phyloP scores from a whole-genome alignment of 1,140 invertebrate species.

The Heliconius hermathena region DNA sequence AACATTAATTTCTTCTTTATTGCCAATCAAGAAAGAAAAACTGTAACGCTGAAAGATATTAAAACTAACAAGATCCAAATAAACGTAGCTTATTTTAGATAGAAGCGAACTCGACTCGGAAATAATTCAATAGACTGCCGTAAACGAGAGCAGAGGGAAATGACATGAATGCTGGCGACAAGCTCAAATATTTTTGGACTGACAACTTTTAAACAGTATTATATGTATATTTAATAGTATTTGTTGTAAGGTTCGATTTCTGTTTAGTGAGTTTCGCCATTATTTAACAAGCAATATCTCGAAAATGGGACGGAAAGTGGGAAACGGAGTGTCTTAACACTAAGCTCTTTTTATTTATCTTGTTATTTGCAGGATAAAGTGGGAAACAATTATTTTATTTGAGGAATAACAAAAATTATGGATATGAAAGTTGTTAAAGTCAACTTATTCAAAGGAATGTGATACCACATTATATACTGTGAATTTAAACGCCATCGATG shows the following conservation, averaged over 20 bases:
- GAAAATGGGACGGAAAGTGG: too few species aligned
- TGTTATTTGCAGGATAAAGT: too few species aligned
- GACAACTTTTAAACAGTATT: conserved; percentile 19
- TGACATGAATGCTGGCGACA: conserved; percentile 40
- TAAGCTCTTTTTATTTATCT: too few species aligned
- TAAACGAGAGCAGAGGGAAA: conserved; percentile 40
- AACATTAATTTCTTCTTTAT: conserved; percentile 17
- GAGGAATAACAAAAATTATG: too few species aligned
- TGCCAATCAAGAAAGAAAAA: conserved; percentile 38
- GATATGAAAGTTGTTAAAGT: too few species aligned
- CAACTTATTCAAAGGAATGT: too few species aligned
- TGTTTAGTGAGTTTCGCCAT: not conserved
- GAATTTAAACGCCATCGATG: too few species aligned
- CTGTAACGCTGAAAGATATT: conserved; percentile 45
- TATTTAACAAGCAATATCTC: too few species aligned
- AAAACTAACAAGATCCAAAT: conserved; percentile 44
- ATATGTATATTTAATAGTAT: not conserved
- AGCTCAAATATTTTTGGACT: conserved; percentile 32
- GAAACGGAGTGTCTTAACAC: too few species aligned
- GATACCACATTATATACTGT: too few species aligned
- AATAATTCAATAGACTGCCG: conserved; percentile 64
- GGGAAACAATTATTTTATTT: too few species aligned
- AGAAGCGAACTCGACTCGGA: conserved; percentile 60
- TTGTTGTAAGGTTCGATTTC: not conserved
- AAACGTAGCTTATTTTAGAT: conserved; percentile 56